Evolutionary conservation across 2,113 vertebrate species (phyloP).

Genomic region (Cephalophus harveyi): DNA sequence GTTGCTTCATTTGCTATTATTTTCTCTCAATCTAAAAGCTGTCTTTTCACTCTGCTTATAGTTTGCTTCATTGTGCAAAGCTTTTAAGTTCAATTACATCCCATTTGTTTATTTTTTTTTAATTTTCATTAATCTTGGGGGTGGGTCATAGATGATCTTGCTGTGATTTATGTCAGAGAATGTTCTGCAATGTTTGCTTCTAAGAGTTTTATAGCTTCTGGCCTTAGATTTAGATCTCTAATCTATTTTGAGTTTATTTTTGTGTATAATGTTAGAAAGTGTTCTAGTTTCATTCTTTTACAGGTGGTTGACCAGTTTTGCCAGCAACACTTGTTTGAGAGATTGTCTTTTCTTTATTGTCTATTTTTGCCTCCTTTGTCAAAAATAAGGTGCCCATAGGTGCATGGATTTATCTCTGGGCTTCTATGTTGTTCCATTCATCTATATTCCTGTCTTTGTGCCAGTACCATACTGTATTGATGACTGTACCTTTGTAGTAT

Average conservation of each 20-base stretch:
- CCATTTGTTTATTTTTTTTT: neutral
- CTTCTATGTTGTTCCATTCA: neutral
- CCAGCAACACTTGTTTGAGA: neutral
- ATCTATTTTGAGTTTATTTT: neutral
- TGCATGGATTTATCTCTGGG: neutral
- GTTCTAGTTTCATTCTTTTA: neutral
- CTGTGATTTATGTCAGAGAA: neutral
- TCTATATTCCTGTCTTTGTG: neutral
- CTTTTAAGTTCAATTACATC: neutral
- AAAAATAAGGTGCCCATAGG: neutral
- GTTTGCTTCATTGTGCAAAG: neutral
- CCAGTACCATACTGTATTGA: neutral
- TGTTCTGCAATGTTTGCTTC: neutral
- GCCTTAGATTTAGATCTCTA: neutral
- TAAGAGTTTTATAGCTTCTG: neutral
- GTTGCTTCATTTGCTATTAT: neutral
- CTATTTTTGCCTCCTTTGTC: neutral
- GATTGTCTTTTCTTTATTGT: neutral
- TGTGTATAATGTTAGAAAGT: neutral
- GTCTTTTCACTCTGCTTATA: neutral
- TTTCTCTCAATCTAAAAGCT: neutral
- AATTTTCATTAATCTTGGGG: neutral
- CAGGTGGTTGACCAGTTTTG: neutral
- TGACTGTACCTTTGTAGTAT: neutral
- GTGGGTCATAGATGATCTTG: neutral